Conservation (phyloP, 2,888 invertebrate species). For the Prenolepis imparis region DNA sequence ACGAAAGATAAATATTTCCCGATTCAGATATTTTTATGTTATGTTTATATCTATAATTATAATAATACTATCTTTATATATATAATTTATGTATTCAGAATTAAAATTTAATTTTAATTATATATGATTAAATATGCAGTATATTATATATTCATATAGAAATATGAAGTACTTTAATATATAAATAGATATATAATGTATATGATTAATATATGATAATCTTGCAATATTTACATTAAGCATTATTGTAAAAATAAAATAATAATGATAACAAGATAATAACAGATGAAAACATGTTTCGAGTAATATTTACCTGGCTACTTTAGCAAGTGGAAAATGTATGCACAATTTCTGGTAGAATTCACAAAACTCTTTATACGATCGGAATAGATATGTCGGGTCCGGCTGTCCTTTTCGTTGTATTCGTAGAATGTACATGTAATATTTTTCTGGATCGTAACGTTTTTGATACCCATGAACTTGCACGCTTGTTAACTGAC, state of each 20-base stretch:
- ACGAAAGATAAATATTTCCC: background rate
- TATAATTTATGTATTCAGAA: slow-evolving; percentile 4
- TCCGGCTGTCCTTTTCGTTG: slow-evolving; percentile 95
- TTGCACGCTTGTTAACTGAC: slow-evolving; percentile 93
- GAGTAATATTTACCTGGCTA: slow-evolving; percentile 91
- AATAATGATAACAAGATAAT: background rate
- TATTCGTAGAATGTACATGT: slow-evolving; percentile 95
- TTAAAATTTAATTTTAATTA: background rate
- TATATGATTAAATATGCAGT: background rate
- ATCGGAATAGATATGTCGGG: slow-evolving; percentile 95
- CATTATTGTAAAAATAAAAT: background rate
- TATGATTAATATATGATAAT: slow-evolving; percentile 13
- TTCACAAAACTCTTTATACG: slow-evolving; percentile 98
- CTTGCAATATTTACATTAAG: slow-evolving; percentile 14
- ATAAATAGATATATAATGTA: slow-evolving; percentile 9
- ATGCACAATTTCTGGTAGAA: slow-evolving; percentile 97
- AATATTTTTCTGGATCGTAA: slow-evolving; percentile 98
- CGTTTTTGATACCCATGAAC: slow-evolving; percentile 97
- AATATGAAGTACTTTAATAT: slow-evolving; percentile 9
- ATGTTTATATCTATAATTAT: background rate
- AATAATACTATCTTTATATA: background rate
- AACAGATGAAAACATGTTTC: slow-evolving; percentile 40
- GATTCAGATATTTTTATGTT: background rate
- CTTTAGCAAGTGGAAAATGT: slow-evolving; percentile 96
- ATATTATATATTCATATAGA: background rate